Conservation (phyloP, 2,113 vertebrate species). For the Corydoras maculifer region DNA sequence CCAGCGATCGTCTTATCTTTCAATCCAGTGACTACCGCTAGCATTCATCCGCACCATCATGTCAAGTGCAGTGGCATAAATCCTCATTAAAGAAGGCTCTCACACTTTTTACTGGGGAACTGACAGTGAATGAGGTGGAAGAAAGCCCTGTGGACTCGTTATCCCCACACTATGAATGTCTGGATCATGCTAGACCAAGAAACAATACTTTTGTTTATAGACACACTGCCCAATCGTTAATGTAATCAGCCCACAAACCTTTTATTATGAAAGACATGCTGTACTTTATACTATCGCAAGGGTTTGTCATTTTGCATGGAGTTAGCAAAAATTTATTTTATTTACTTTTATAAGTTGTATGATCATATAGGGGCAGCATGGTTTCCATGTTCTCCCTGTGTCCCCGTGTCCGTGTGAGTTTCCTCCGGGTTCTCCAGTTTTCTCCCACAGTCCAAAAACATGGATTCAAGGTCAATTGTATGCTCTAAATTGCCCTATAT, state of each 20-base stretch:
- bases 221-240: not conserved
- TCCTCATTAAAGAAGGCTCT: slow-evolving; percentile 2
- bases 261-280: too few relatives aligned
- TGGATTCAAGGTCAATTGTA: too few relatives aligned
- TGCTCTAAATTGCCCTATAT: too few relatives aligned
- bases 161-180: slow-evolving; percentile 5
- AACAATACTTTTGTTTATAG: slow-evolving; percentile 7
- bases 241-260: slow-evolving; percentile 8
- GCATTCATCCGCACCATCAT: not conserved
- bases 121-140: slow-evolving; percentile 7
- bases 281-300: too few relatives aligned
- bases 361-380: too few relatives aligned
- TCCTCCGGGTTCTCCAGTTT: too few relatives aligned
- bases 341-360: too few relatives aligned
- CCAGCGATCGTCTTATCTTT: not conserved
- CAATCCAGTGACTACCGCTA: not conserved
- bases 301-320: too few relatives aligned
- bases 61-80: not conserved
- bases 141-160: slow-evolving; percentile 15
- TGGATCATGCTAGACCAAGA: slow-evolving; percentile 8
- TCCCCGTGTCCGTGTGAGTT: too few relatives aligned
- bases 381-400: too few relatives aligned
- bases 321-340: too few relatives aligned
- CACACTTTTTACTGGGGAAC: not conserved
- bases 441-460: too few relatives aligned